Conservation (phyloP, 2,113 vertebrate genomes). For the Dasyurus viverrinus region DNA sequence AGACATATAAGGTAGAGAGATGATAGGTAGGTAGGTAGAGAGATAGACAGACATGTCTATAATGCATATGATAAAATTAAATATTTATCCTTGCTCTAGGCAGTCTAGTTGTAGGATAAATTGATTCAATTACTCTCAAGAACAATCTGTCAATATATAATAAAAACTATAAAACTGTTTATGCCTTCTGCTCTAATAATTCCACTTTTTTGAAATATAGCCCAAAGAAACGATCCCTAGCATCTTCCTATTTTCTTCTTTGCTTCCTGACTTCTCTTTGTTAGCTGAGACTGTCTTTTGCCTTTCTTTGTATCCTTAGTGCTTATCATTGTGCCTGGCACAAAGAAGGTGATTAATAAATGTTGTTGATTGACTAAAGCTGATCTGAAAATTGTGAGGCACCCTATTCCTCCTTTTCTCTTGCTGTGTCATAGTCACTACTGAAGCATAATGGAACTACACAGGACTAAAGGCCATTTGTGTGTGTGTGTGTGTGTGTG, state of each 20-base stretch:
- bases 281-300: not conserved
- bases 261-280: not conserved
- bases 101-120: not conserved
- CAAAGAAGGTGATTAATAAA: not conserved
- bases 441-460: not conserved
- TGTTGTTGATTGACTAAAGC: not conserved
- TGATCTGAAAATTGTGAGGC: not conserved
- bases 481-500: too few species aligned
- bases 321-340: not conserved
- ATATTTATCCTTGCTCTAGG: not conserved
- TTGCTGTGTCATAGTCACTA: not conserved
- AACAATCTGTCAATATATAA: not conserved
- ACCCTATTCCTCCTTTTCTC: not conserved
- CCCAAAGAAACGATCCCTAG: not conserved
- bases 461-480: not conserved
- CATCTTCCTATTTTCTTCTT: not conserved
- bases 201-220: not conserved
- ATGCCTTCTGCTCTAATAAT: not conserved
- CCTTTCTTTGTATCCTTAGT: not conserved
- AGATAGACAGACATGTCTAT: not conserved
- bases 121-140: not conserved
- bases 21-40: not conserved
- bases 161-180: not conserved
- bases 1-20: not conserved
- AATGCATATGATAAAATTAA: not conserved